phyloP scores from a whole-genome alignment of 2,797 vertebrate species.

The Poecile montanus region DNA sequence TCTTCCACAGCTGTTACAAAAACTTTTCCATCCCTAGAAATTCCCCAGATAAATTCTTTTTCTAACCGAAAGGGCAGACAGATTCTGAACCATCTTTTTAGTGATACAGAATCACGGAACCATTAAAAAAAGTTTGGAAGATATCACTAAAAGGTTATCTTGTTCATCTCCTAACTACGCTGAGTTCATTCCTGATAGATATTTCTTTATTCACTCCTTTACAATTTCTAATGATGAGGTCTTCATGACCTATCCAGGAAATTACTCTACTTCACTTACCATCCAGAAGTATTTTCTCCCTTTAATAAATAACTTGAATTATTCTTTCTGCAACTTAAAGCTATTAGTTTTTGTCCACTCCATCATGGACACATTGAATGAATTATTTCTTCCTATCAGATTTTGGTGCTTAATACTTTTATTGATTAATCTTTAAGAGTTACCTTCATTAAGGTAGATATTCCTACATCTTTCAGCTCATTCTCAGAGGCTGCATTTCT shows the following conservation, averaged over 20 bases:
- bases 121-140: background rate
- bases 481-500: background rate
- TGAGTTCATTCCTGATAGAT: background rate
- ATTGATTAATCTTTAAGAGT: background rate
- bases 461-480: background rate
- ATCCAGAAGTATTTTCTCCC: conserved; percentile 5
- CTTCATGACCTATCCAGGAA: conserved; percentile 50
- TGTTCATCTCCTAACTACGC: background rate
- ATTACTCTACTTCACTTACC: conserved; percentile 54
- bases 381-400: background rate
- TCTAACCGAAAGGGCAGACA: background rate
- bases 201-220: conserved; percentile 37
- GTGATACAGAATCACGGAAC: background rate
- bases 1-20: background rate
- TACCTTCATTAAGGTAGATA: background rate
- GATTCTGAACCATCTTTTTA: background rate
- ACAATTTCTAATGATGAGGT: conserved; percentile 20
- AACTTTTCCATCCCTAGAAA: background rate
- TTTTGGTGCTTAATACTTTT: background rate
- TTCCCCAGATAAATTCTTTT: background rate
- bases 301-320: conserved; percentile 47
- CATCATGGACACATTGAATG: background rate
- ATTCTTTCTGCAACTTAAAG: background rate
- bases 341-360: background rate
- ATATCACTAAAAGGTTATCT: conserved; percentile 11